A percentile compares a stretch with the other conserved stretches of the same genome.
Evolutionary conservation across 53 echinoderm and acorn worm genomes (phyloP).

Genomic region (Zoroaster sp.): DNA sequence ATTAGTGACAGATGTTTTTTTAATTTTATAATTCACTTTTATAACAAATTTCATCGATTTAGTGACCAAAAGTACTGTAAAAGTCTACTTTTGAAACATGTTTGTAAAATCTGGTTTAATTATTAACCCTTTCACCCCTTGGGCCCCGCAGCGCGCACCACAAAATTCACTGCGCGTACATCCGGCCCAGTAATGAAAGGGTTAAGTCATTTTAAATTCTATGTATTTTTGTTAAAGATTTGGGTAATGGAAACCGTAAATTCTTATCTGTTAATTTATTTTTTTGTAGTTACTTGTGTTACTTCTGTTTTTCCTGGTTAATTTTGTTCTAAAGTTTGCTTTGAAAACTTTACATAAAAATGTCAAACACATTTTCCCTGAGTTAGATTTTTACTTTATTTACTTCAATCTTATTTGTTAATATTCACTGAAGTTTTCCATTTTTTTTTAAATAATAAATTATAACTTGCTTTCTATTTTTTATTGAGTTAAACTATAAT

Average conservation of each 20-base stretch:
- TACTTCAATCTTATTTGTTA: background rate
- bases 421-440: background rate
- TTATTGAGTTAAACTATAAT: background rate
- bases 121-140: too few relatives aligned
- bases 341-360: too few relatives aligned
- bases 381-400: background rate
- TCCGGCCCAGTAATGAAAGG: too few relatives aligned
- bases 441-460: background rate
- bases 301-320: background rate
- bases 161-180: too few relatives aligned
- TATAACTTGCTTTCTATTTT: background rate
- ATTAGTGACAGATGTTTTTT: background rate
- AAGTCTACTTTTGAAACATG: background rate
- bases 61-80: slow-evolving; percentile 16
- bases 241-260: background rate
- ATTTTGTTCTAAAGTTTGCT: too few relatives aligned
- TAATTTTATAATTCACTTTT: background rate
- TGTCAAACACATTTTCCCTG: background rate
- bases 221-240: background rate
- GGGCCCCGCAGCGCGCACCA: too few relatives aligned
- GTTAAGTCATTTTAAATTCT: background rate
- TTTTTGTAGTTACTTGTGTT: background rate
- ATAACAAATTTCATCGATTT: background rate
- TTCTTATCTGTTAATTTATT: background rate
- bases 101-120: background rate